These are phyloP conservation scores for Malaclemys terrapin DNA, from an alignment of 2,113 vertebrate genomes.

Conservation along the genomic window DNA sequence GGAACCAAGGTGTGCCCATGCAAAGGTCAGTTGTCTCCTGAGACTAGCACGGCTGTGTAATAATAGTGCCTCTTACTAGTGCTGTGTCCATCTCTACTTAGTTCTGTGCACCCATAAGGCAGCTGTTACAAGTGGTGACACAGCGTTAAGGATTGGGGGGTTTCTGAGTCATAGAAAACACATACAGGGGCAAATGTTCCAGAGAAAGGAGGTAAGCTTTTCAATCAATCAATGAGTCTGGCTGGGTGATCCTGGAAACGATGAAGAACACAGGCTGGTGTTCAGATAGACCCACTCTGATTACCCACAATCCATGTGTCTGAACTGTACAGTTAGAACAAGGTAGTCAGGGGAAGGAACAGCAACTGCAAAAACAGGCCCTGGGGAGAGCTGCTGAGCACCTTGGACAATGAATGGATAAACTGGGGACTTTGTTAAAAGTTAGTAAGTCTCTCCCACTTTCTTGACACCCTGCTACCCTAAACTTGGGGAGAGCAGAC, in stretches of 20 bases:
- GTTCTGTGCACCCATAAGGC: neutral
- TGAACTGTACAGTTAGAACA: neutral
- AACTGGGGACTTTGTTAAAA: neutral
- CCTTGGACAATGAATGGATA: neutral
- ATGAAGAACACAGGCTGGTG: neutral
- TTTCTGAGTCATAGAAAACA: neutral
- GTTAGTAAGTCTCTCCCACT: neutral
- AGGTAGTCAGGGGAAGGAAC: neutral
- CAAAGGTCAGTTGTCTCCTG: neutral
- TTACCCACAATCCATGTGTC: neutral
- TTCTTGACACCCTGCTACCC: neutral
- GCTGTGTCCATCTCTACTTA: neutral
- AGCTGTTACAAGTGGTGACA: neutral
- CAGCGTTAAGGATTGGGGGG: neutral
- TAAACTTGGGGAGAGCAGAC: neutral
- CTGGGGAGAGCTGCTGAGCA: neutral
- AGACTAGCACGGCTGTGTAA: neutral
- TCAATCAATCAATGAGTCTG: neutral
- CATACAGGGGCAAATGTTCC: neutral
- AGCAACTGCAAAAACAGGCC: neutral
- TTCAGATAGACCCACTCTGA: neutral
- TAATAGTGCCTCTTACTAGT: neutral
- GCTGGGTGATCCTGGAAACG: neutral
- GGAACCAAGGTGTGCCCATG: neutral
- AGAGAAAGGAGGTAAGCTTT: constrained; percentile 21